These are phyloP conservation scores for Neotragus pygmaeus DNA, from an alignment of 2,113 vertebrate genomes.

Conservation along the genomic window DNA sequence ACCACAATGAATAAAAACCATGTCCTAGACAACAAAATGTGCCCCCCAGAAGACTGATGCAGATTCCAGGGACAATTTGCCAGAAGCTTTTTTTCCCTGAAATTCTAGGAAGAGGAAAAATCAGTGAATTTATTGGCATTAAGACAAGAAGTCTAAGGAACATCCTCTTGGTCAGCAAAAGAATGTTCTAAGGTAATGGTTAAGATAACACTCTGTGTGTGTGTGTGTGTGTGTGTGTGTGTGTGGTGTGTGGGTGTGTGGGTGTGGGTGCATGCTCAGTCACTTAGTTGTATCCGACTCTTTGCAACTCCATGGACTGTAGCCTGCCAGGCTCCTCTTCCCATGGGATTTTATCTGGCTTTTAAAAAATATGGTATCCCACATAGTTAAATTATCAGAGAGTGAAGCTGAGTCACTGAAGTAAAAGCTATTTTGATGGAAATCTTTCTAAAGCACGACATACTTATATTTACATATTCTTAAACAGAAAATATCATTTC, in stretches of 20 bases:
- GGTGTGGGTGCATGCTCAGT: background rate
- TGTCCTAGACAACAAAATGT: background rate
- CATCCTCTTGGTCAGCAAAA: constrained; percentile 6
- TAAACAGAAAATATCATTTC: background rate
- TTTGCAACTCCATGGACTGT: background rate
- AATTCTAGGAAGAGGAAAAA: background rate
- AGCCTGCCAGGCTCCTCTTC: background rate
- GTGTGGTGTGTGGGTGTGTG: background rate
- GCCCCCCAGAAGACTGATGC: background rate
- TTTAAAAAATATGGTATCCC: background rate
- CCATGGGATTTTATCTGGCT: background rate
- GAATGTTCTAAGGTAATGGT: background rate
- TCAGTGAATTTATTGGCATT: background rate
- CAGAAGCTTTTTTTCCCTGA: background rate
- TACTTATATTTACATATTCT: background rate
- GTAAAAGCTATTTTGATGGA: background rate
- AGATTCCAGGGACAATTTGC: background rate
- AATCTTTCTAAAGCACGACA: background rate
- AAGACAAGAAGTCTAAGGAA: background rate
- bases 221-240: background rate
- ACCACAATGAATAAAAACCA: background rate
- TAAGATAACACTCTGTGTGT: background rate
- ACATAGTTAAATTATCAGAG: background rate
- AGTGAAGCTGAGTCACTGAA: background rate
- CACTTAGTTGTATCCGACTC: background rate